These are phyloP conservation scores for Drosophila pullipes DNA, from an alignment of 2,888 invertebrate species.

Conservation along the genomic window DNA sequence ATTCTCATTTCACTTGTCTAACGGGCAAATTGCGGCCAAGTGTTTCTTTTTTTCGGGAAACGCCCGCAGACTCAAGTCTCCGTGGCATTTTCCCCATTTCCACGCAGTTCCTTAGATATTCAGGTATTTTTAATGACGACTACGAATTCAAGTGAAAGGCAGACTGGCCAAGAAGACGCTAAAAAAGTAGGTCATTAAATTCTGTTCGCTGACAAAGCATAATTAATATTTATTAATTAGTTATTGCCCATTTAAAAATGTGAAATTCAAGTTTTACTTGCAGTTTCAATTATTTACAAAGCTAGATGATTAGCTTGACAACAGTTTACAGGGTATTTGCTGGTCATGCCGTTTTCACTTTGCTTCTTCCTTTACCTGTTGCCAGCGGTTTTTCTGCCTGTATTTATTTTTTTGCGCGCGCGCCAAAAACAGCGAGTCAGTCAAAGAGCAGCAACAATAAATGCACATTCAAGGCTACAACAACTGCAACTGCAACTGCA, in stretches of 20 bases:
- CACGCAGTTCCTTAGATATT: conserved; percentile 4
- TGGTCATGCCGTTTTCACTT: conserved; percentile 14
- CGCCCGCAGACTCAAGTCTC: conserved; percentile 21
- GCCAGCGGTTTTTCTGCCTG: conserved; percentile 18
- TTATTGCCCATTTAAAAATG: not conserved
- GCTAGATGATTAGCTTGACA: not conserved
- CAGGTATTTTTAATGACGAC: not conserved
- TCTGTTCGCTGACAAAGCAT: not conserved
- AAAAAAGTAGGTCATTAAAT: not conserved
- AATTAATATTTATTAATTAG: not conserved
- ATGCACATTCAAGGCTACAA: conserved; percentile 78
- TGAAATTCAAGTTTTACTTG: not conserved
- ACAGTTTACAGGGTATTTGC: conserved; percentile 32
- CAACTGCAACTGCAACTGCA: conserved; percentile 23
- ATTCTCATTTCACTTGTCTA: conserved; percentile 61
- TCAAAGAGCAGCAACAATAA: conserved; percentile 62
- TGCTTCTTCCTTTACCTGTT: conserved; percentile 14
- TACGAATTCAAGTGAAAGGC: conserved; percentile 2
- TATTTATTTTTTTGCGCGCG: conserved; percentile 56
- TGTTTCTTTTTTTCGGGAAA: conserved; percentile 27
- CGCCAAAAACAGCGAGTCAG: conserved; percentile 67
- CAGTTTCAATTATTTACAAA: not conserved
- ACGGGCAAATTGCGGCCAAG: conserved; percentile 36
- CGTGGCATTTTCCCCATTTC: conserved; percentile 19
- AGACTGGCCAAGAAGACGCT: not conserved